Evolutionary conservation across 2,113 vertebrate genomes (phyloP).

Genomic region (Noctilio leporinus): DNA sequence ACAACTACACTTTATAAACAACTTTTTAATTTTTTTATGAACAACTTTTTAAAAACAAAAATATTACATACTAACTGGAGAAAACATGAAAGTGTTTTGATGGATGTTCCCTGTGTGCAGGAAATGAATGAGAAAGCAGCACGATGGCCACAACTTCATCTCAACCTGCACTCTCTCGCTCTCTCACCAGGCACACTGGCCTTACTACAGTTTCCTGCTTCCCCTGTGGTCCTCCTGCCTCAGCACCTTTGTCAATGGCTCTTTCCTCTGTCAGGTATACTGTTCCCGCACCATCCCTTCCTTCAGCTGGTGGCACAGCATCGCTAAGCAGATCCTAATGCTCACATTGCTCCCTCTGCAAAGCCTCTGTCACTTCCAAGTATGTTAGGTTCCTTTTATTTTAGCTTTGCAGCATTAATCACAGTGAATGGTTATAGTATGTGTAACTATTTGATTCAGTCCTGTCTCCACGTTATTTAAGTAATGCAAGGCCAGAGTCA

Average conservation of each 20-base stretch:
- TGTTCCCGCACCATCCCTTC: accelerated
- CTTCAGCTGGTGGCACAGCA: not conserved
- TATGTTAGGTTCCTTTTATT: not conserved
- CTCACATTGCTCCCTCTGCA: not conserved
- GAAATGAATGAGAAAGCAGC: not conserved
- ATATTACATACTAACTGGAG: not conserved
- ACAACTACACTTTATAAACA: not conserved
- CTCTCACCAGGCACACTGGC: not conserved
- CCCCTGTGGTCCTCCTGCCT: not conserved
- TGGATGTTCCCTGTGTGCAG: not conserved
- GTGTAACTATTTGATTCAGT: not conserved
- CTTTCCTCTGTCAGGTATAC: not conserved
- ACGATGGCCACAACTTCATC: not conserved
- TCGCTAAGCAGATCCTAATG: not conserved
- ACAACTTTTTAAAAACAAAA: not conserved
- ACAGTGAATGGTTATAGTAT: too few species aligned
- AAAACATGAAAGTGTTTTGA: not conserved
- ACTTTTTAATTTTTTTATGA: too few species aligned
- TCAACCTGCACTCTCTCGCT: accelerated
- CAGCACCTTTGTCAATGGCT: not conserved
- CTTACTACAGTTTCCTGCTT: not conserved
- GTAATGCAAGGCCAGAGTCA: not conserved
- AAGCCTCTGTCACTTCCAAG: not conserved
- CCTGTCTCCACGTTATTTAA: not conserved
- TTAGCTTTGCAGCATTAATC: not conserved